Base-by-base conservation (phyloP, 1,140 invertebrate genomes). In the Tetramorium parvispinum region DNA sequence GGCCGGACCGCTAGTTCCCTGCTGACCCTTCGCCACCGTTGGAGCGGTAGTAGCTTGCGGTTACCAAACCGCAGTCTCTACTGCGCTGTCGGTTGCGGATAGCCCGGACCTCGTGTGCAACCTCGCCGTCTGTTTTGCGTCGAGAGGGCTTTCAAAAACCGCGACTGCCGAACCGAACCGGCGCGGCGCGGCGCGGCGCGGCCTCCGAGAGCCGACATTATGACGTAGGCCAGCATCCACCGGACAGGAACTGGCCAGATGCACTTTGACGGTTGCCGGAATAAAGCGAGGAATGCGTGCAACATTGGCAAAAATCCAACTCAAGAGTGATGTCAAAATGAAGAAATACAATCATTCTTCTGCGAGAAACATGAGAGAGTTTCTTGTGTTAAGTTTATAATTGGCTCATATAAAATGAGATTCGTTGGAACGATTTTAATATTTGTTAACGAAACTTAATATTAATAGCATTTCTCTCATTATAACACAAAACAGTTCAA, bases 1-100 rank as follows among this genome's bases (percentile, higher is more conserved):
- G 49, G n/a, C 46, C 51, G 63, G 55, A 68, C 59, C 66, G 83
- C 85, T 61, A 3, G 68, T 78, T 63, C 83, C 86, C 82, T 87
- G 89, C 51, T 82, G 46, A 75, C 85, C 75, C 66, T 77, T 73
- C 75, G 32, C 81, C 85, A 76, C 63, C 77, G 59, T 77, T 70
- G 71, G 88, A 86, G 78, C 87, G 88, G 91, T 93, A 94, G 92
- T 91, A 94, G 93, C 92, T 95, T 94, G 94, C 75, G 94, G 94
- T 94, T 91, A 91, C 63, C 85, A 91, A 95, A 93, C 93, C 93
- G 86, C 93, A 94, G 92, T 94, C 91, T 94, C 91, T 93, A 92
- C 92, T 94, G 91, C 91, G 90, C 93, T 91, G 88, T 92, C 89
- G 93, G 92, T 94, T 93, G 92, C 89, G 91, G 89, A 93, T 93